These are phyloP conservation scores for Coenonympha glycerion DNA, from an alignment of 2,888 invertebrate species.

Conservation along the genomic window DNA sequence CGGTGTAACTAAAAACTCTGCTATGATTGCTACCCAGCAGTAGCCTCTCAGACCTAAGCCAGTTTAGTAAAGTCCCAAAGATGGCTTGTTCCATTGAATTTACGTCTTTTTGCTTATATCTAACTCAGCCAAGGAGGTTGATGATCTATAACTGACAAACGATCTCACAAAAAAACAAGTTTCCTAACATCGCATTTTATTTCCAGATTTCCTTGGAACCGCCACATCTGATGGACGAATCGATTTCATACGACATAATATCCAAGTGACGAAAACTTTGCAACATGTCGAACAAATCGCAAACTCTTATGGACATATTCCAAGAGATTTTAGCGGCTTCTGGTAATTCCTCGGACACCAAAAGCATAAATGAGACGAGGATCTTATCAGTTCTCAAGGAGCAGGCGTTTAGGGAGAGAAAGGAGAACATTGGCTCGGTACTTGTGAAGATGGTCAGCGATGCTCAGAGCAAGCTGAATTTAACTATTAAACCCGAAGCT, in stretches of 20 bases:
- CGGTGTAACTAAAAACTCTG: no score
- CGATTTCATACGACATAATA: not conserved
- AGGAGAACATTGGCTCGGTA: slow-evolving; percentile 51
- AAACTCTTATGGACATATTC: slow-evolving; percentile 60
- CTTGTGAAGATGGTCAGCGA: slow-evolving; percentile 59
- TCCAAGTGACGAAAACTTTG: not conserved
- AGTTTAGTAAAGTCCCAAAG: no score
- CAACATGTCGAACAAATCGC: slow-evolving; percentile 63
- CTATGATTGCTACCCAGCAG: no score
- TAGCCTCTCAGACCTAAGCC: no score
- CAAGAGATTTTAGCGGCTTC: slow-evolving; percentile 65
- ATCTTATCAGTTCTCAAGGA: slow-evolving; percentile 57
- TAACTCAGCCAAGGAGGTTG: no score
- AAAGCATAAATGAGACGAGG: slow-evolving; percentile 54
- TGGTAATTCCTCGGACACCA: slow-evolving; percentile 53
- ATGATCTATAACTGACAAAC: no score
- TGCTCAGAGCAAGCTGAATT: slow-evolving; percentile 49
- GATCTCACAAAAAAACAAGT: not conserved
- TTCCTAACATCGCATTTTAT: not conserved
- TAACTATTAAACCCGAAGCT: slow-evolving; percentile 47
- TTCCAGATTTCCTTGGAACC: slow-evolving; percentile 15
- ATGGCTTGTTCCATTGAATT: no score
- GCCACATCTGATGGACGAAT: slow-evolving; percentile 9
- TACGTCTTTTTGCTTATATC: no score
- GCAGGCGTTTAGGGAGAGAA: slow-evolving; percentile 45